Percentiles rank a stretch among this genome's conserved stretches.
Evolutionary conservation across 2,888 invertebrate genomes (phyloP).

Genomic region (Pogonocherus hispidulus): DNA sequence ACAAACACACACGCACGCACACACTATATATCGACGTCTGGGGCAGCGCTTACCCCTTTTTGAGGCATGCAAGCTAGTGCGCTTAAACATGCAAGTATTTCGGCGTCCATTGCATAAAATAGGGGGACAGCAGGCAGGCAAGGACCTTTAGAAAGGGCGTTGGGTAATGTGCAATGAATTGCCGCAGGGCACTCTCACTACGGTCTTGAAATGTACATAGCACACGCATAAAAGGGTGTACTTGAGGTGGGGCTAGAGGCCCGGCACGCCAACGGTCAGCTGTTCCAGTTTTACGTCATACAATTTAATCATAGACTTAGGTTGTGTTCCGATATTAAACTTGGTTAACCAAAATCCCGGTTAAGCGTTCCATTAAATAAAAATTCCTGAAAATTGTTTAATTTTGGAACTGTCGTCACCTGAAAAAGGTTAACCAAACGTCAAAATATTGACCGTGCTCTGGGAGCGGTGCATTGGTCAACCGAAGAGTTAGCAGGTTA

Average conservation of each 20-base stretch:
- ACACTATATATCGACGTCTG: constrained; percentile 13
- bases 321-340: too few relatives aligned
- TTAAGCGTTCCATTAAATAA: too few relatives aligned
- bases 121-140: background rate
- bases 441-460: too few relatives aligned
- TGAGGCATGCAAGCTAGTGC: background rate
- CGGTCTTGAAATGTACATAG: background rate
- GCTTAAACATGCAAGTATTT: background rate
- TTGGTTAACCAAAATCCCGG: too few relatives aligned
- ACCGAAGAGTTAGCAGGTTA: too few relatives aligned
- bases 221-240: constrained; percentile 21
- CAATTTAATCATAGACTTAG: too few relatives aligned
- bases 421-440: too few relatives aligned
- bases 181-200: constrained; percentile 1
- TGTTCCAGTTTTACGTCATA: background rate
- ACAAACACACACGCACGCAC: background rate
- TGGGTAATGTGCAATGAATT: constrained; percentile 15
- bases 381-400: too few relatives aligned
- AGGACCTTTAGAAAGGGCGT: constrained; percentile 24
- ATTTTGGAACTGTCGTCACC: too few relatives aligned
- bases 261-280: constrained; percentile 10
- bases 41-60: constrained; percentile 14
- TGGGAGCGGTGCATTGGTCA: too few relatives aligned
- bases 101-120: constrained; percentile 8
- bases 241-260: background rate